These are phyloP conservation scores for Nebria ingens DNA, from an alignment of 1,140 invertebrate species.

Conservation along the genomic window DNA sequence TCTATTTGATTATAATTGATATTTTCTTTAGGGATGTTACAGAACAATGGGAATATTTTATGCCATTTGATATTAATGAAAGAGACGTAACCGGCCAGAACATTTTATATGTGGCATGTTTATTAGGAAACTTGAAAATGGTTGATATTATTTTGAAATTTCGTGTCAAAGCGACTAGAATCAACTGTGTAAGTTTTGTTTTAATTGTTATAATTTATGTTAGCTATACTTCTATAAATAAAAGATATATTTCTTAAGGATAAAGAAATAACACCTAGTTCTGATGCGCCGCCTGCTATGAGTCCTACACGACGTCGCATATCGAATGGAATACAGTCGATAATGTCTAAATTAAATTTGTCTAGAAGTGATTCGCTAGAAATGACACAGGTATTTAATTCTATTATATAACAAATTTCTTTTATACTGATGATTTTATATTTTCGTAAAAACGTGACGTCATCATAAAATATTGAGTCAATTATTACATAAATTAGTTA, in stretches of 20 bases:
- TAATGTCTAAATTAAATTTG: constrained; percentile 72
- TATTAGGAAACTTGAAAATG: constrained; percentile 69
- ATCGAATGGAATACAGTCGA: constrained; percentile 76
- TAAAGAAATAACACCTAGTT: constrained; percentile 32
- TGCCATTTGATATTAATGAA: constrained; percentile 84
- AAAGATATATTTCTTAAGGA: constrained; percentile 19
- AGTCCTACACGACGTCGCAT: constrained; percentile 63
- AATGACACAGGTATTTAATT: constrained; percentile 11
- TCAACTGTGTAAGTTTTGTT: constrained; percentile 32
- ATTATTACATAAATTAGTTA: too few relatives aligned
- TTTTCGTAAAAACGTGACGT: too few relatives aligned
- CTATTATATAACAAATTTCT: background rate
- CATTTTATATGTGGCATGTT: constrained; percentile 77
- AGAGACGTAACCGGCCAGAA: constrained; percentile 84
- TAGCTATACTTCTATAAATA: constrained; percentile 14
- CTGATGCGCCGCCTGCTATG: constrained; percentile 31
- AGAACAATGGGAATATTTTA: constrained; percentile 69
- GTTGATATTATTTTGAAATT: constrained; percentile 70
- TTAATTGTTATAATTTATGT: constrained; percentile 10
- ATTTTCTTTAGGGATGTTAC: constrained; percentile 48
- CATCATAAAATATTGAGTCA: too few relatives aligned
- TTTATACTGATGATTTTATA: too few relatives aligned
- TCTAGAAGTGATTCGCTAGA: constrained; percentile 35
- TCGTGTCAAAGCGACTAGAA: constrained; percentile 52
- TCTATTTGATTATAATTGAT: background rate